phyloP scores from a whole-genome alignment of 2,797 vertebrate species.

The Sylvia borin region DNA sequence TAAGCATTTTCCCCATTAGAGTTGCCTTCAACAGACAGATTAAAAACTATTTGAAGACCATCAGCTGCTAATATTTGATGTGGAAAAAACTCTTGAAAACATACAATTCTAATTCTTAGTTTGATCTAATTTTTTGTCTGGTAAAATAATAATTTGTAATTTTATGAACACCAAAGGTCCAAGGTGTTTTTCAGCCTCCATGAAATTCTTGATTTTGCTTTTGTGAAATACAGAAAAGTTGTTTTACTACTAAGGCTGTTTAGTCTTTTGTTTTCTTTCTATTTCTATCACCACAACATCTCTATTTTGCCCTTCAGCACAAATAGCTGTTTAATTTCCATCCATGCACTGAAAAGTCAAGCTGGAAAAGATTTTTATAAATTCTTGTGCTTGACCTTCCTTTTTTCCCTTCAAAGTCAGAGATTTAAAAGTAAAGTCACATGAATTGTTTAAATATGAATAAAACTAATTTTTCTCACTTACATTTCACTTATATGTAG shows the following conservation, averaged over 20 bases:
- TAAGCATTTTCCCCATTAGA: background rate
- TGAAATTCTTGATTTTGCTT: slow-evolving; percentile 29
- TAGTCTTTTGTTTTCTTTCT: slow-evolving; percentile 18
- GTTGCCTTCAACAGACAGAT: background rate
- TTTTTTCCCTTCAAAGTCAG: background rate
- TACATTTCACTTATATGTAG: background rate
- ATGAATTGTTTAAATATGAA: background rate
- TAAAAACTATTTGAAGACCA: background rate
- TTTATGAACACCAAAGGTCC: background rate
- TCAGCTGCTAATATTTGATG: background rate
- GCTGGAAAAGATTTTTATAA: background rate
- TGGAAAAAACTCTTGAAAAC: background rate
- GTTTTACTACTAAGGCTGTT: slow-evolving; percentile 2
- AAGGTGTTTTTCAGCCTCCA: slow-evolving; percentile 6
- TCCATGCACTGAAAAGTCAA: background rate
- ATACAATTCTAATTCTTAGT: background rate
- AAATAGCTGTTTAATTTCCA: slow-evolving; percentile 42
- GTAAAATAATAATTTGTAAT: background rate
- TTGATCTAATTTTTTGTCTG: slow-evolving; percentile 31
- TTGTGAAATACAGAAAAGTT: slow-evolving; percentile 23
- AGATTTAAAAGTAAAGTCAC: background rate
- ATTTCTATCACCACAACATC: slow-evolving; percentile 20
- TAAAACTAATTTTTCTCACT: background rate
- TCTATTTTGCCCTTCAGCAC: slow-evolving; percentile 39
- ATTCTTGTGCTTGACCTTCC: background rate